Conservation (phyloP, 2,113 vertebrate genomes). For the Archocentrus centrarchus region DNA sequence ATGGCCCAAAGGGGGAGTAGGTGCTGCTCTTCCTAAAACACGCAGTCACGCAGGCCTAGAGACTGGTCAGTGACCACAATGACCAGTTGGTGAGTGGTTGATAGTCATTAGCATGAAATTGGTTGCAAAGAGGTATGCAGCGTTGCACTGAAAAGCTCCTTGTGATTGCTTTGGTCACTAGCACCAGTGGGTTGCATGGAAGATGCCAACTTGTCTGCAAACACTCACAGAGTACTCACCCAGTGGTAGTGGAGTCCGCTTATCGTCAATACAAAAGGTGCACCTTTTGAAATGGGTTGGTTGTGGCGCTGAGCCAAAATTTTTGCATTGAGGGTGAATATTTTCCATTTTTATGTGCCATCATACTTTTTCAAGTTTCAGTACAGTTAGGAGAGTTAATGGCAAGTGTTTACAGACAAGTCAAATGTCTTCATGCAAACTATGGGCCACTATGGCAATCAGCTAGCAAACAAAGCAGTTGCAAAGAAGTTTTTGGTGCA, state of each 20-base stretch:
- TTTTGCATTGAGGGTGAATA: neutral
- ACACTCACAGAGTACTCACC: neutral
- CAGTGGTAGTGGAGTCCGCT: neutral
- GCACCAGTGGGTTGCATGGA: too few relatives aligned
- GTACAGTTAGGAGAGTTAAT: neutral
- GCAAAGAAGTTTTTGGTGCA: neutral
- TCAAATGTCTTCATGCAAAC: fast-evolving
- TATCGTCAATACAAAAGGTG: neutral
- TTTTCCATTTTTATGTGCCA: too few relatives aligned
- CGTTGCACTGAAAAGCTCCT: too few relatives aligned
- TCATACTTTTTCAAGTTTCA: neutral
- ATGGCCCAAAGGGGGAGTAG: too few relatives aligned
- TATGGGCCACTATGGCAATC: neutral
- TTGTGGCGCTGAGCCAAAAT: neutral
- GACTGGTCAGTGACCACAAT: too few relatives aligned
- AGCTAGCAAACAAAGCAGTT: neutral
- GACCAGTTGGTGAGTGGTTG: too few relatives aligned
- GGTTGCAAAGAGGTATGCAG: too few relatives aligned
- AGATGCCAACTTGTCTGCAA: neutral
- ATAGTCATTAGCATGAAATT: too few relatives aligned
- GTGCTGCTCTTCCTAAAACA: too few relatives aligned
- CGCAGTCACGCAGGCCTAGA: too few relatives aligned
- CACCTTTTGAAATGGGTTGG: neutral
- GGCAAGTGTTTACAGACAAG: neutral
- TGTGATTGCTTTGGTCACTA: too few relatives aligned